Conservation (phyloP, 2,797 vertebrate genomes). For the Lutjanus campechanus region DNA sequence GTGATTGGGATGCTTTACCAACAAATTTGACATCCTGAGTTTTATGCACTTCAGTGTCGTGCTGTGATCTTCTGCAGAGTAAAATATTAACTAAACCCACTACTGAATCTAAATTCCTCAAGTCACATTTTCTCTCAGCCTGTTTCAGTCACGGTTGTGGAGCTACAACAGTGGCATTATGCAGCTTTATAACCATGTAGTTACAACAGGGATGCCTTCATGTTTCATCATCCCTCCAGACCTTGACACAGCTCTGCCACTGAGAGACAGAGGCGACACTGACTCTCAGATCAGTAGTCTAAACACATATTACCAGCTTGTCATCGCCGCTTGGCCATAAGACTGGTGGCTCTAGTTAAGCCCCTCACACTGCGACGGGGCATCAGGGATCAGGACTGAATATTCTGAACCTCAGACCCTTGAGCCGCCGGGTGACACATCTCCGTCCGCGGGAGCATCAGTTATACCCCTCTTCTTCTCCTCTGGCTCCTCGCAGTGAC, state of each 20-base stretch:
- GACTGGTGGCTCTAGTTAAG: constrained; percentile 62
- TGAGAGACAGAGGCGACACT: constrained; percentile 26
- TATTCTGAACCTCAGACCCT: constrained; percentile 60
- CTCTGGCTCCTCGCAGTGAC: constrained; percentile 53
- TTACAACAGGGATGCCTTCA: not conserved
- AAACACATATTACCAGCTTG: constrained; percentile 54
- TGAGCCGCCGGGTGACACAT: constrained; percentile 77
- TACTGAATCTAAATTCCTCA: not conserved
- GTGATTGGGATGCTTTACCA: no score
- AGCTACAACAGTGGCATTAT: not conserved
- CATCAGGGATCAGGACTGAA: constrained; percentile 65
- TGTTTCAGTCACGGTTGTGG: not conserved
- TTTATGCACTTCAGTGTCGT: not conserved
- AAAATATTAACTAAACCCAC: not conserved
- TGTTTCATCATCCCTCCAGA: constrained; percentile 36
- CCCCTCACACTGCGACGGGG: constrained; percentile 42
- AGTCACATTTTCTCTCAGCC: not conserved
- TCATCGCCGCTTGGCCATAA: constrained; percentile 45
- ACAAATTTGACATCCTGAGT: no score
- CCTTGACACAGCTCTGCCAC: not conserved
- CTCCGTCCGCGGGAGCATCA: constrained; percentile 84
- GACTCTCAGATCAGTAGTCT: constrained; percentile 50
- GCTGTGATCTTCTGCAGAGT: not conserved
- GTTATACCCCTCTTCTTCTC: constrained; percentile 69
- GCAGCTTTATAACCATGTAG: constrained; percentile 8